Evolutionary conservation across 2,113 vertebrate species (phyloP).

Genomic region (Cygnus buccinator): DNA sequence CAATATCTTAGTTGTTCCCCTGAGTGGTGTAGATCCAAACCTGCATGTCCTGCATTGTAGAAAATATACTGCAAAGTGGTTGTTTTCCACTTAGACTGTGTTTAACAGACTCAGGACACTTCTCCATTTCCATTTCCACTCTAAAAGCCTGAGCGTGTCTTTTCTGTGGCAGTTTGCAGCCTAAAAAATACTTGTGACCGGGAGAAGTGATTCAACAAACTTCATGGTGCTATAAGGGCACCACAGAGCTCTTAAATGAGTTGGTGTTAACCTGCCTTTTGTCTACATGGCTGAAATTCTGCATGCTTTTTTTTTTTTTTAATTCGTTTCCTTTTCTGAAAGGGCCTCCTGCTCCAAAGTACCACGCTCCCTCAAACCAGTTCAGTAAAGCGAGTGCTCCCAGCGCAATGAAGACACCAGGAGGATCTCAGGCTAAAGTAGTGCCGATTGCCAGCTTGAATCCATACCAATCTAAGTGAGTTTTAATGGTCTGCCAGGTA

Average conservation of each 20-base stretch:
- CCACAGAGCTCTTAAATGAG: too few relatives aligned
- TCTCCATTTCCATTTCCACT: background rate
- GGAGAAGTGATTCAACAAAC: background rate
- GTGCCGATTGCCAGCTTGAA: slow-evolving; percentile 96
- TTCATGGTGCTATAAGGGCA: too few relatives aligned
- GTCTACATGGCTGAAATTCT: background rate
- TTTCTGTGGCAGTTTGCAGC: background rate
- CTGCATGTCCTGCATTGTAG: background rate
- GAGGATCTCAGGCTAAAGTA: slow-evolving; percentile 85
- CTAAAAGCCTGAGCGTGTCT: background rate
- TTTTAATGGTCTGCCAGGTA: background rate
- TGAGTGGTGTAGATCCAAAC: background rate
- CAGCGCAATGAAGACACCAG: slow-evolving; percentile 77
- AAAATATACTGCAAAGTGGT: background rate
- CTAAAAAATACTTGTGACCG: background rate
- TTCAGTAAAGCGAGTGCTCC: slow-evolving; percentile 77
- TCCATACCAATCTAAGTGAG: slow-evolving; percentile 97
- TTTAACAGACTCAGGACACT: background rate
- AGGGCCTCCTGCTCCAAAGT: slow-evolving; percentile 71
- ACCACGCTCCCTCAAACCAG: slow-evolving; percentile 76
- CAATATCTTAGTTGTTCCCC: background rate
- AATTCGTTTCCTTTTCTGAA: background rate
- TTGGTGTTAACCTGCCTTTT: background rate
- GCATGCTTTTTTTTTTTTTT: background rate
- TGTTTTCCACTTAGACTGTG: background rate